Base-by-base conservation (phyloP, 2,888 invertebrate species). In the Oligia strigilis region DNA sequence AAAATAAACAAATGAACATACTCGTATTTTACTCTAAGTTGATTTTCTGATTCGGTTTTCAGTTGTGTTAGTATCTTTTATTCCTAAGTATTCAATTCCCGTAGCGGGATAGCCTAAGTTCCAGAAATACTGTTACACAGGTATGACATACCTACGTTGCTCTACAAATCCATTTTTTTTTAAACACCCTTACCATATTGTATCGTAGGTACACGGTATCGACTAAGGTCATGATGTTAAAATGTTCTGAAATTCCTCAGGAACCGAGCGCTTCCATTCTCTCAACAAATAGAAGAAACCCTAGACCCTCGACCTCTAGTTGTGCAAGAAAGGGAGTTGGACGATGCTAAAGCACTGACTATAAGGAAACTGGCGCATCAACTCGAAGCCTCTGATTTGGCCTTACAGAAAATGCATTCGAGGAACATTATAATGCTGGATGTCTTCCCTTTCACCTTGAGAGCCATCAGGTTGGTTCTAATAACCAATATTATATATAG, bases 371-470 rank as follows among this genome's bases (percentile, higher is more conserved):
- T 98, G 58, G 98, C 98, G 0, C 98, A 98, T 91, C 97, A 98
- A 83, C 96, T 98, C 4, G 98, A 98, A 88, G 98, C 98, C 83
- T 98, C 98, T 0, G 97, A 97, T 86, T 92, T 98, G 6, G 97
- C 96, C 4, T 94, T 98, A 29, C 91, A 97, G 46, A 98, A 98
- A 91, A 96, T 98, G 90, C 96, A 97, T 91, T 95, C 97, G 11
- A 97, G 98, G 88, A 98, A 98, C 87, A 97, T 98, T 36, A 96
- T 98, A 80, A 97, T 98, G 14, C 93, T 98, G 60, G 98, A 98
- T 78, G 97, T 97, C 46, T 98, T 97, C 89, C 98, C 98, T 0
- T 97, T 98, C 73, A 95, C 95, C 29, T 94, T 98, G 0, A 94
- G 93, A 72, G 97, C 97, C 2, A 97, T 98, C 65, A 96, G 96